These are phyloP conservation scores for Montipora cactus DNA, from an alignment of 64 coral and sea anemone species.

Conservation along the genomic window DNA sequence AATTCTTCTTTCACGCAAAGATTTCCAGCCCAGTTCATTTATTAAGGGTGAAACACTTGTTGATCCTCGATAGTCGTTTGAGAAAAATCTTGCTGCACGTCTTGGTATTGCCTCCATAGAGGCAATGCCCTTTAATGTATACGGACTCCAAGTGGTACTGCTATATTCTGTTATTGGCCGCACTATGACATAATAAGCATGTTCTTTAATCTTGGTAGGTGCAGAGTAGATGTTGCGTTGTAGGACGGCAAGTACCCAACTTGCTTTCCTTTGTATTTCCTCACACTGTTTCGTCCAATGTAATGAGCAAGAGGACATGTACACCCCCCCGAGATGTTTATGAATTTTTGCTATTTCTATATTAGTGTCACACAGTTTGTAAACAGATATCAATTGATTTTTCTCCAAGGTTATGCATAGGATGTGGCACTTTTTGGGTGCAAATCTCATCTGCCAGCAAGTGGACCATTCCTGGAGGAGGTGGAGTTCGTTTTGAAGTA, in stretches of 20 bases:
- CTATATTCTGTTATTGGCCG: no score
- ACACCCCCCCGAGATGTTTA: neutral
- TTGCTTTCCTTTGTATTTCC: neutral
- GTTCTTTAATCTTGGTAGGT: no score
- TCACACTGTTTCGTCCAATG: neutral
- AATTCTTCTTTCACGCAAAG: no score
- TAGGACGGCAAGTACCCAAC: no score
- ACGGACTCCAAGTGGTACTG: no score
- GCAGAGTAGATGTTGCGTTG: no score
- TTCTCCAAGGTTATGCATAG: neutral
- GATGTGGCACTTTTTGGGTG: neutral
- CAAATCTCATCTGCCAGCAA: neutral
- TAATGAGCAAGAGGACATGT: neutral
- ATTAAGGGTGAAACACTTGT: neutral
- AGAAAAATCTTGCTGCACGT: neutral
- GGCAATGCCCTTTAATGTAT: neutral
- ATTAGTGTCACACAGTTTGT: neutral
- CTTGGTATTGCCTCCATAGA: neutral
- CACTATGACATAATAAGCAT: no score
- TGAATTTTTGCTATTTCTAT: neutral
- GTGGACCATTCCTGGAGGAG: neutral
- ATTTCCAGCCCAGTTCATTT: neutral
- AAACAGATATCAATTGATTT: no score
- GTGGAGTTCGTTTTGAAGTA: neutral
- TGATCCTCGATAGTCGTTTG: neutral